Conservation (phyloP, 1,140 invertebrate genomes). For the Conus ventricosus region DNA sequence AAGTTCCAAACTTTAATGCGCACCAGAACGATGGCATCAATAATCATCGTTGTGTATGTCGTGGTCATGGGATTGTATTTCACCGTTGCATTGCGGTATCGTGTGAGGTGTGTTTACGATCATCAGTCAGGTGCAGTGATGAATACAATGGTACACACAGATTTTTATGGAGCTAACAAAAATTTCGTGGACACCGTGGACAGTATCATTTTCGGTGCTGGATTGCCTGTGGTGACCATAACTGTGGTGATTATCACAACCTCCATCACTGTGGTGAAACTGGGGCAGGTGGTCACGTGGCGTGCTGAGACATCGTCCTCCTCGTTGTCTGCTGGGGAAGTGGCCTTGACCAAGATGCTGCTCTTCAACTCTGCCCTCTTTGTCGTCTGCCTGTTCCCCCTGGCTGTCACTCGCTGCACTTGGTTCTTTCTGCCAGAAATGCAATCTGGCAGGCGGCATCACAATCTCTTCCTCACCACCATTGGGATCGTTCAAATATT, state of each 20-base stretch:
- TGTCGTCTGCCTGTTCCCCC: not conserved
- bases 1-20: no score
- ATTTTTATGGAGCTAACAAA: no score
- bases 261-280: not conserved
- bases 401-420: not conserved
- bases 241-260: not conserved
- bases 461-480: not conserved
- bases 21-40: no score
- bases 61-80: no score
- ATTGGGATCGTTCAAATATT: not conserved
- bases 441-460: not conserved
- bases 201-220: not conserved
- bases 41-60: no score
- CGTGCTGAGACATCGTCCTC: not conserved
- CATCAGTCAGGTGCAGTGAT: no score
- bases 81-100: no score
- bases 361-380: not conserved
- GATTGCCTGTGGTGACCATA: not conserved
- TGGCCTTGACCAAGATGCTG: slow-evolving; percentile 6
- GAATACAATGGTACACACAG: no score
- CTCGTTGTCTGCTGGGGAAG: not conserved
- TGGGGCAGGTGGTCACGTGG: not conserved
- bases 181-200: not conserved
- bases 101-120: no score
- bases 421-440: not conserved